A percentile compares a stretch with the other conserved stretches of the same genome.
Conservation (phyloP, 64 coral and sea anemone genomes). For the Anthopleura sola region DNA sequence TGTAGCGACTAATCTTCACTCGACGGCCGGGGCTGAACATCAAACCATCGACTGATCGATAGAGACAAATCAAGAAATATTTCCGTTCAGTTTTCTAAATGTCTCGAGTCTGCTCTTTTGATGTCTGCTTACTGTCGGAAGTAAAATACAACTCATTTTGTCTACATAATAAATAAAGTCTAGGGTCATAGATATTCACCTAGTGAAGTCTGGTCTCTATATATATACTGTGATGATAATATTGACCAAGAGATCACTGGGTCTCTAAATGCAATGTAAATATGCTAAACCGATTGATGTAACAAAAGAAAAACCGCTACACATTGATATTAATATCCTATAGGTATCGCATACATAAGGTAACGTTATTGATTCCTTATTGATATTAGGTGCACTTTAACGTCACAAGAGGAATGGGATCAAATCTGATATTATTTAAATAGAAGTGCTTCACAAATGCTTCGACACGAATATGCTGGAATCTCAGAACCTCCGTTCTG, state of each 20-base stretch:
- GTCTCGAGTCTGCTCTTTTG: background rate
- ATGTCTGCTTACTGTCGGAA: background rate
- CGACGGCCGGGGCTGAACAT: too few relatives aligned
- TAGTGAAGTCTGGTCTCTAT: too few relatives aligned
- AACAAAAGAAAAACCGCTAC: background rate
- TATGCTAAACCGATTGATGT: background rate
- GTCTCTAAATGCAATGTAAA: background rate
- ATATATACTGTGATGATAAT: background rate
- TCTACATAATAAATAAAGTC: background rate
- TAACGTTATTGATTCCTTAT: background rate
- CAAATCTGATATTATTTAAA: too few relatives aligned
- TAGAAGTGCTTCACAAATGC: too few relatives aligned
- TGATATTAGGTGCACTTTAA: too few relatives aligned
- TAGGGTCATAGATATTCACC: background rate
- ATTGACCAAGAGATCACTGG: background rate
- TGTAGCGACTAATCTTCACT: background rate
- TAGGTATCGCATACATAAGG: background rate
- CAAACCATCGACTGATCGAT: background rate
- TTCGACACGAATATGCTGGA: too few relatives aligned
- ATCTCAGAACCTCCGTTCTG: too few relatives aligned
- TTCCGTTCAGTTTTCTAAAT: background rate
- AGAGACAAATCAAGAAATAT: background rate
- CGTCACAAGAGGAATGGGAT: too few relatives aligned
- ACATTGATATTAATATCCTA: background rate
- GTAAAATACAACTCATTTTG: background rate